These are phyloP conservation scores for Monopis laevigella DNA, from an alignment of 2,888 invertebrate genomes.

Conservation along the genomic window DNA sequence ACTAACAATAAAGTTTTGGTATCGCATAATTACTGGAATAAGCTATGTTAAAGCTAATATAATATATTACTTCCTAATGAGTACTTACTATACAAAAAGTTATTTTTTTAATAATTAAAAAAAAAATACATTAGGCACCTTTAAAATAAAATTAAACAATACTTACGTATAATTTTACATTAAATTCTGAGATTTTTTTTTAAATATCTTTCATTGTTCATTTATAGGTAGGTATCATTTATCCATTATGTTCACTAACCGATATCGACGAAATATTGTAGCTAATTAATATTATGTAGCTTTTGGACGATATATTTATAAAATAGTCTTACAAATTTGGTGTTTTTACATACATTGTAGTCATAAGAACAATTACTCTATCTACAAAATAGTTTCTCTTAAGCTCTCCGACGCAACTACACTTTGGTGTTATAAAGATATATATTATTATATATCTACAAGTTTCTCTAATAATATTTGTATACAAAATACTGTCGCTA, in stretches of 20 bases:
- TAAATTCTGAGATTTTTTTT: too few species aligned
- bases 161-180: too few species aligned
- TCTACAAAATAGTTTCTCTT: not conserved
- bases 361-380: conserved; percentile 2
- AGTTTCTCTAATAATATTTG: not conserved
- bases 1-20: conserved; percentile 2
- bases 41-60: conserved; percentile 3
- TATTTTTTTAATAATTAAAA: too few species aligned
- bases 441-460: not conserved
- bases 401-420: conserved; percentile 6
- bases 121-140: too few species aligned
- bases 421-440: not conserved
- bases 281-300: too few species aligned
- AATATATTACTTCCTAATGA: not conserved
- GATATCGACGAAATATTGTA: too few species aligned
- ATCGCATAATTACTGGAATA: too few species aligned
- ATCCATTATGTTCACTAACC: too few species aligned
- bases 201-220: too few species aligned
- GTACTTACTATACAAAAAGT: conserved; percentile 4
- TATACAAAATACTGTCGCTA: conserved; percentile 7
- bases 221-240: too few species aligned
- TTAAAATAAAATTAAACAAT: too few species aligned
- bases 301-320: conserved; percentile 1
- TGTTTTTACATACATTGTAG: not conserved
- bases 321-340: conserved; percentile 9